A percentile compares a stretch with the other conserved stretches of the same genome.
These are phyloP conservation scores for Noturus placidus DNA, from an alignment of 2,113 vertebrate genomes.

Conservation along the genomic window DNA sequence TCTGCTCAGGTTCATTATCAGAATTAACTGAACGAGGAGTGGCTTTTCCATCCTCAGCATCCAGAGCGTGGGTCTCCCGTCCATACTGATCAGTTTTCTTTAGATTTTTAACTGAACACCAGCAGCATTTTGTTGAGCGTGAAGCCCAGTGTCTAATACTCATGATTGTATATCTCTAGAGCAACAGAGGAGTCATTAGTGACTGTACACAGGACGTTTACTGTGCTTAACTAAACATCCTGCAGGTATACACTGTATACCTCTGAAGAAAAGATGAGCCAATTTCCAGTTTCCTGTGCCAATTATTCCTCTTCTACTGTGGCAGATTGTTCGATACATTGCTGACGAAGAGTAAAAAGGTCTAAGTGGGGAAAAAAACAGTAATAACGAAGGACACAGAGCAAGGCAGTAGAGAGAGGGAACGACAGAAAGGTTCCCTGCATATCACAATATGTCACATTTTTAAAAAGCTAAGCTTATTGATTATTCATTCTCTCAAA, in stretches of 20 bases:
- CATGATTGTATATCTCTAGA: not conserved
- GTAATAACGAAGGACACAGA: not conserved
- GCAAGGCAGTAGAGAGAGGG: not conserved
- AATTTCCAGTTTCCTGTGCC: not conserved
- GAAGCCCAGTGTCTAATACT: not conserved
- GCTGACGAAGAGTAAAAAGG: not conserved
- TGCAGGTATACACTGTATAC: not conserved
- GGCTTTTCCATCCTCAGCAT: not conserved
- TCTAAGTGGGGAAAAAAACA: not conserved
- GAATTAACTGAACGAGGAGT: not conserved
- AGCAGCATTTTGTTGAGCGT: not conserved
- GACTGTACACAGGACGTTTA: not conserved
- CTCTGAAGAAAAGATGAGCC: not conserved
- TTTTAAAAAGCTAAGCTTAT: constrained; percentile 3
- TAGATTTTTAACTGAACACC: not conserved
- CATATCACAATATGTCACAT: not conserved
- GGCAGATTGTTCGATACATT: not conserved
- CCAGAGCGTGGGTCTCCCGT: not conserved
- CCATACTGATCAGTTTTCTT: not conserved
- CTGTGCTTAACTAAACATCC: not conserved
- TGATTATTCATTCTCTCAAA: constrained; percentile 30
- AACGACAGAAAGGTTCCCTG: not conserved
- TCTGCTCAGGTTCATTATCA: not conserved
- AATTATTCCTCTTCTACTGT: not conserved
- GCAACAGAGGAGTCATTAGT: not conserved